A percentile compares a stretch with the other conserved stretches of the same genome.
Evolutionary conservation across 2,113 vertebrate species (phyloP).

Genomic region (Heterotilapia buettikoferi): DNA sequence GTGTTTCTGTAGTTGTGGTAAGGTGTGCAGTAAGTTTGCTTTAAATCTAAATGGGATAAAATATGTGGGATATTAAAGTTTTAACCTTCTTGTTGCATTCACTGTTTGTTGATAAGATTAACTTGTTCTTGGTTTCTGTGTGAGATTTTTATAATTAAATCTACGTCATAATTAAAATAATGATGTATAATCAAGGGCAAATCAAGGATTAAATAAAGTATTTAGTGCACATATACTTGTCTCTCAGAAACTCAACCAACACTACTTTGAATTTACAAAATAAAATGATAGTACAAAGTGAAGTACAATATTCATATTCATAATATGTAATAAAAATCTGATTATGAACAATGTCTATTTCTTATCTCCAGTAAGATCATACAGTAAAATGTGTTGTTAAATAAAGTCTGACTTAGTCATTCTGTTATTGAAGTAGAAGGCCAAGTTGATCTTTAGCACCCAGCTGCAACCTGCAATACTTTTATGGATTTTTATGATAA

Average conservation of each 20-base stretch:
- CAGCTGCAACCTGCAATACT: not conserved
- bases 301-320: not conserved
- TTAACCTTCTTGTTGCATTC: not conserved
- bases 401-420: not conserved
- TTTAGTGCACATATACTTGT: not conserved
- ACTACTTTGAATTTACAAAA: not conserved
- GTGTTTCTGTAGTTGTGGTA: not conserved
- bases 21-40: not conserved
- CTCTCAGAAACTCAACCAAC: not conserved
- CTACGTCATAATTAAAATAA: not conserved
- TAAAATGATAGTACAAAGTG: not conserved
- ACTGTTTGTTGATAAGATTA: not conserved
- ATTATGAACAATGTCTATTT: not conserved
- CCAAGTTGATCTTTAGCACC: not conserved
- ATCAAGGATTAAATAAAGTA: not conserved
- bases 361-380: not conserved
- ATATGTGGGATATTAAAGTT: not conserved
- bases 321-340: not conserved
- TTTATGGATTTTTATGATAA: not conserved
- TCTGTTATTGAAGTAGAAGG: not conserved
- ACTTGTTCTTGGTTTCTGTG: not conserved
- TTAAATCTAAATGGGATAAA: not conserved
- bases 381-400: not conserved
- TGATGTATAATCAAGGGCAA: not conserved
- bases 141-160: not conserved